Evolutionary conservation across 2,888 invertebrate species (phyloP).

Genomic region (Trilocha varians): DNA sequence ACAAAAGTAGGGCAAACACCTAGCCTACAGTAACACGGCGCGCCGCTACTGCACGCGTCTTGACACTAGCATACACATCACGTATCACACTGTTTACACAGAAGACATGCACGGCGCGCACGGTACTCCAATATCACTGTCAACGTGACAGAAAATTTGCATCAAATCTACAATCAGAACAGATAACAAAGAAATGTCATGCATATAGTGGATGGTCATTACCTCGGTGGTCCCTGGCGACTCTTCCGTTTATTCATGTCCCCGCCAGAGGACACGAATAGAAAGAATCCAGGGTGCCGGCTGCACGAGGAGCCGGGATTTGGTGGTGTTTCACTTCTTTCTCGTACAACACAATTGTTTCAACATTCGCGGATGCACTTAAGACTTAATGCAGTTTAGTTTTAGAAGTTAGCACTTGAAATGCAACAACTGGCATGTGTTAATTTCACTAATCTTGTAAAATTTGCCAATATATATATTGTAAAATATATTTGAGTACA

Average conservation of each 20-base stretch:
- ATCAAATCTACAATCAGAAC: conserved; percentile 32
- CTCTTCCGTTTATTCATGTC: conserved; percentile 89
- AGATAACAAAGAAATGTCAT: conserved; percentile 70
- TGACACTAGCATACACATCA: conserved; percentile 28
- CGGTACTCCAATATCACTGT: conserved; percentile 37
- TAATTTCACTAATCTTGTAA: conserved; percentile 63
- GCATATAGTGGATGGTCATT: conserved; percentile 50
- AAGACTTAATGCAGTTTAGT: conserved; percentile 59
- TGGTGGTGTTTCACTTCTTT: conserved; percentile 75
- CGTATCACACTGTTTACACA: conserved; percentile 58
- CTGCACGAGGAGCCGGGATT: conserved; percentile 90
- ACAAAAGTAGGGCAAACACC: conserved; percentile 69
- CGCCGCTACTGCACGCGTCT: conserved; percentile 43
- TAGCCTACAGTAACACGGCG: conserved; percentile 49
- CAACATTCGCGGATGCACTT: conserved; percentile 74
- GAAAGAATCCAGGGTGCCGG: conserved; percentile 84
- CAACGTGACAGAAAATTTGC: conserved; percentile 50
- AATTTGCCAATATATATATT: conserved; percentile 71
- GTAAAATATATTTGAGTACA: conserved; percentile 69
- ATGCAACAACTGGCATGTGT: conserved; percentile 67
- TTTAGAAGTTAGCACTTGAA: conserved; percentile 66
- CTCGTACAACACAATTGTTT: conserved; percentile 74
- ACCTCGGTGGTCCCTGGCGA: conserved; percentile 85
- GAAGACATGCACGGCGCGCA: conserved; percentile 35
- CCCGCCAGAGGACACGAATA: conserved; percentile 76